Evolutionary conservation across 35 echinoderm and acorn worm species (phyloP), one percentile per base, ranked within the genome.

Genomic region (Eucidaris tribuloides): DNA sequence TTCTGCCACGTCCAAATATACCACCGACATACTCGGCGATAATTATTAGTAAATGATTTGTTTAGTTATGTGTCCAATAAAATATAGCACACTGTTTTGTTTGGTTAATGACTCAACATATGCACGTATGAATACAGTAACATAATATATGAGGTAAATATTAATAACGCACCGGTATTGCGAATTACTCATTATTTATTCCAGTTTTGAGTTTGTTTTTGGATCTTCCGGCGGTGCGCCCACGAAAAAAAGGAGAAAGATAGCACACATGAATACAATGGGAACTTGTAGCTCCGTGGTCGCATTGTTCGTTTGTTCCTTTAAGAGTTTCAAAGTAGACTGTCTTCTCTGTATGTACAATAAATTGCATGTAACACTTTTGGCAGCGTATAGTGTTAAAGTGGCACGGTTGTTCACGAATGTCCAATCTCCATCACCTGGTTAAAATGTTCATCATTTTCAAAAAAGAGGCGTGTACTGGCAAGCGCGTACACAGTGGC

Each of bases 251-350:
- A 42, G 38, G 9, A 38, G 38, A 18, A 74, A 22, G 7, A 74
- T 74, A 74, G 68, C 68, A 74, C 68, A 74, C 68, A 36, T 74
- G 68, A 74, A 74, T 74, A 74, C 68, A 74, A 52, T 52, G 9
- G 48, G 48, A 11, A 9, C n/a, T 52, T 9, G 9, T 11, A n/a
- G 48, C 9, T 52, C n/a, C 48, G 48, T 52, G 48, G 9, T 9
- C 61, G 29, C 30, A 33, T 31, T 64, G 28, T 32, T 64, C 37
- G 30, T 64, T 64, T 0, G 61, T 33, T 64, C 36, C 60, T 13
- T 63, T 31, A 4, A 31, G 7, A 32, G 60, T 63, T 63, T 14
- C n/a, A n/a, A n/a, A n/a, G 4, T 63, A 13, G 30, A n/a, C 61
- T 32, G 37, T 64, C 25, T 17, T 24, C 38, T 74, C 22, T 74